Evolutionary conservation across 2,888 invertebrate species (phyloP).

Genomic region (Patella caerulea): DNA sequence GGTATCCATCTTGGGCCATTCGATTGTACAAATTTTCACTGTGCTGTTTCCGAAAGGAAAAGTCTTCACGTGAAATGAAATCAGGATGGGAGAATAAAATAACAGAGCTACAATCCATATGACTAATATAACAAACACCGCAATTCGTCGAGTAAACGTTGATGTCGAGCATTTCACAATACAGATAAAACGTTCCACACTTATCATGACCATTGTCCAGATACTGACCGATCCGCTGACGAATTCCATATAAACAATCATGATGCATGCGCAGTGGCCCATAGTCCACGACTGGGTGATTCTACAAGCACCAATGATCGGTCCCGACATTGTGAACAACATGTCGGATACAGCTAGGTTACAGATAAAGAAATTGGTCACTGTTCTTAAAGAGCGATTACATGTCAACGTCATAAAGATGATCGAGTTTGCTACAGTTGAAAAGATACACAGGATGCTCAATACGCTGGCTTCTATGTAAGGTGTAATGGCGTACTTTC

Average conservation of each 20-base stretch:
- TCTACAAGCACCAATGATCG: conserved; percentile 53
- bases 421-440: conserved; percentile 42
- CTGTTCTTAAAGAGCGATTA: conserved; percentile 35
- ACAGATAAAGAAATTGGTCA: conserved; percentile 54
- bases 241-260: conserved; percentile 46
- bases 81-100: conserved; percentile 44
- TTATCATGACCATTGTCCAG: conserved; percentile 60
- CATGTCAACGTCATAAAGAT: conserved; percentile 43
- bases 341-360: conserved; percentile 57
- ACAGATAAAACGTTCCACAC: conserved; percentile 54
- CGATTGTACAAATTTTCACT: conserved; percentile 51
- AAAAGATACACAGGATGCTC: conserved; percentile 40
- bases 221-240: conserved; percentile 52
- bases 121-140: conserved; percentile 35
- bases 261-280: conserved; percentile 49
- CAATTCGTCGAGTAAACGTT: conserved; percentile 38
- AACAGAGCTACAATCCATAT: conserved; percentile 44
- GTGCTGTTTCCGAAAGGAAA: conserved; percentile 33
- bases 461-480: conserved; percentile 43
- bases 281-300: conserved; percentile 55
- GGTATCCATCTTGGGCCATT: conserved; percentile 45
- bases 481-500: conserved; percentile 26
- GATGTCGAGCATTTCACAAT: conserved; percentile 40
- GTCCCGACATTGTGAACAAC: conserved; percentile 47
- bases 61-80: conserved; percentile 46